These are phyloP conservation scores for Uropetala carovei DNA, from an alignment of 2,888 invertebrate genomes.

Conservation along the genomic window DNA sequence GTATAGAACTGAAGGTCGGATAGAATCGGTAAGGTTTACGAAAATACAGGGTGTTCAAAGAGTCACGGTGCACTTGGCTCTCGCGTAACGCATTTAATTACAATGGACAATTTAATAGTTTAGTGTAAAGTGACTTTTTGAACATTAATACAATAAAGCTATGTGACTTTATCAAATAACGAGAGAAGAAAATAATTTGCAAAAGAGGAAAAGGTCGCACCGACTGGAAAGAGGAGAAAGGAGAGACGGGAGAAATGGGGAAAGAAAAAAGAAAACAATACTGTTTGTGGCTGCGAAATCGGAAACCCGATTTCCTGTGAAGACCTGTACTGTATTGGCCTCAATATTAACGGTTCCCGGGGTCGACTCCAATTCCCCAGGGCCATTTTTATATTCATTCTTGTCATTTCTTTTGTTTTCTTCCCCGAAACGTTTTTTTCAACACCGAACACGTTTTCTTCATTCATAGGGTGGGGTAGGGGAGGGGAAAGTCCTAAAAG, in stretches of 20 bases:
- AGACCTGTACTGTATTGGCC: constrained; percentile 56
- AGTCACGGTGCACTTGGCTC: no score
- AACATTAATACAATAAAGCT: no score
- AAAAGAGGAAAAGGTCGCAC: background rate
- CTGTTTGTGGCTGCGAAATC: constrained; percentile 48
- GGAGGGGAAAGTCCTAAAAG: background rate
- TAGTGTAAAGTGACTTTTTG: no score
- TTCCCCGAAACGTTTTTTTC: constrained; percentile 31
- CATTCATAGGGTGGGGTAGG: constrained; percentile 46
- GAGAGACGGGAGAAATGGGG: constrained; percentile 8
- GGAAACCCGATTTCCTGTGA: constrained; percentile 57
- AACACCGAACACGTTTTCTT: constrained; percentile 52
- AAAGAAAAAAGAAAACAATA: constrained; percentile 47
- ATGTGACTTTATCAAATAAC: background rate
- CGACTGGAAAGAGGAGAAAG: background rate
- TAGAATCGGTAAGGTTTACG: background rate
- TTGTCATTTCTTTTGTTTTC: constrained; percentile 23
- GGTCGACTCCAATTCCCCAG: constrained; percentile 40
- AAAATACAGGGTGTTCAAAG: background rate
- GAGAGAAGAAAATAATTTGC: background rate
- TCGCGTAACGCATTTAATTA: no score
- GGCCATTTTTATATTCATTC: constrained; percentile 43
- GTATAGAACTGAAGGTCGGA: background rate
- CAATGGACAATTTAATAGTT: no score
- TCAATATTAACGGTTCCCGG: constrained; percentile 53